These are phyloP conservation scores for Crepidodera aurea DNA, from an alignment of 2,888 invertebrate species.

Conservation along the genomic window DNA sequence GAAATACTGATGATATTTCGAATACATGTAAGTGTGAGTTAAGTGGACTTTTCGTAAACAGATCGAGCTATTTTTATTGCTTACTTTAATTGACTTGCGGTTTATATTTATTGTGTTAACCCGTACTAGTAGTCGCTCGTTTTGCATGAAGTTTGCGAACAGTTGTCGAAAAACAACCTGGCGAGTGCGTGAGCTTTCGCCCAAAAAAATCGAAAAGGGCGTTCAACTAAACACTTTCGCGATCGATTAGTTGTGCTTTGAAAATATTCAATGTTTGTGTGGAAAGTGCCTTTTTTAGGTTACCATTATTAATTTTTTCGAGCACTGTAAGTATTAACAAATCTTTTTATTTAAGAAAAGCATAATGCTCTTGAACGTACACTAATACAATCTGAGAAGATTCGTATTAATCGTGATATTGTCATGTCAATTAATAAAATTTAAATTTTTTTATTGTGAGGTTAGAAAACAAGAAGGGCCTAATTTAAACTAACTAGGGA, in stretches of 20 bases:
- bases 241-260: slow-evolving; percentile 38
- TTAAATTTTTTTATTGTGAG: slow-evolving; percentile 7
- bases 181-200: slow-evolving; percentile 37
- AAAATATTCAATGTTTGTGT: slow-evolving; percentile 45
- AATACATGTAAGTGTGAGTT: background rate
- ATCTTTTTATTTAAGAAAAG: too few species aligned
- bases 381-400: too few species aligned
- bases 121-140: slow-evolving; percentile 31
- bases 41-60: slow-evolving; percentile 29
- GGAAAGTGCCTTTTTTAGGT: slow-evolving; percentile 40
- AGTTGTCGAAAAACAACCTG: slow-evolving; percentile 37
- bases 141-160: slow-evolving; percentile 38
- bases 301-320: slow-evolving; percentile 48
- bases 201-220: slow-evolving; percentile 31
- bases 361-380: too few species aligned
- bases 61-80: slow-evolving; percentile 37
- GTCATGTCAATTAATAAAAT: background rate
- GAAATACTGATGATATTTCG: background rate
- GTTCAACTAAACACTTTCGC: slow-evolving; percentile 32
- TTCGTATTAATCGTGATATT: too few species aligned
- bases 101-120: slow-evolving; percentile 38
- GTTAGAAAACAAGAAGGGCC: too few species aligned
- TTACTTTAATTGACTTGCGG: slow-evolving; percentile 34
- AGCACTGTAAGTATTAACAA: slow-evolving; percentile 50
- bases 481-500: too few species aligned